Base-by-base conservation (phyloP, 2,888 invertebrate genomes). In the Kuschelorhynchus macadamiae region DNA sequence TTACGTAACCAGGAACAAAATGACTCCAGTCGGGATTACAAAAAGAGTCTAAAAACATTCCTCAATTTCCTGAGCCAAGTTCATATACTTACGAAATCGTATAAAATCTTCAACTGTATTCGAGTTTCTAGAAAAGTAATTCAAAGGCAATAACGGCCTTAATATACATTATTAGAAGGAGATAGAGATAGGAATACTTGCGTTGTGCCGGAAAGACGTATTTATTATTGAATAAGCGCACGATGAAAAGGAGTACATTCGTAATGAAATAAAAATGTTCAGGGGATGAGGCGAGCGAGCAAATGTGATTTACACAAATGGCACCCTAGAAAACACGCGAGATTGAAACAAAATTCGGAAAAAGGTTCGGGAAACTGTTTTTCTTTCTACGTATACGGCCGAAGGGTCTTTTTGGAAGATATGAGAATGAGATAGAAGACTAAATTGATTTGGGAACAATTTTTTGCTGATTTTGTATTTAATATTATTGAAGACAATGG, bases 261-360 rank as follows among this genome's bases (percentile, higher is more conserved):
- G 65, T 61, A 70, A 68, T 64, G 68, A 68, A 70, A 70, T 65
- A 66, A 70, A 65, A 70, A 65, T 61, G 61, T 49, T 50, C 44
- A 46, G 52, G 64, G 60, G 64, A 59, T 50, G 68, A 68, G 64
- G 59, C 64, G 55, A 59, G 59, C 60, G 61, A 49, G 65, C 60
- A 61, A 70, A 70, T 70, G 70, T 70, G 70, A 70, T 70, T 70
- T 70, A 66, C 70, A 61, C 70, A 70, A 70, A 70, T 70, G 70
- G 70, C 65, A 60, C 62, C 55, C 65, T 56, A 33, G 65, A 66
- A 70, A 70, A 66, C 61, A 63, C 50, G 25, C 63, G 63, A 68
- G 68, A 63, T 68, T 68, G 63, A 59, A 68, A 68, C 68, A 57
- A 68, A 62, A 63, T 68, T 63, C 53, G 59, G 53, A 36, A 56